phyloP scores from a whole-genome alignment of 2,888 invertebrate genomes.

The Chrysolina oricalcia region DNA sequence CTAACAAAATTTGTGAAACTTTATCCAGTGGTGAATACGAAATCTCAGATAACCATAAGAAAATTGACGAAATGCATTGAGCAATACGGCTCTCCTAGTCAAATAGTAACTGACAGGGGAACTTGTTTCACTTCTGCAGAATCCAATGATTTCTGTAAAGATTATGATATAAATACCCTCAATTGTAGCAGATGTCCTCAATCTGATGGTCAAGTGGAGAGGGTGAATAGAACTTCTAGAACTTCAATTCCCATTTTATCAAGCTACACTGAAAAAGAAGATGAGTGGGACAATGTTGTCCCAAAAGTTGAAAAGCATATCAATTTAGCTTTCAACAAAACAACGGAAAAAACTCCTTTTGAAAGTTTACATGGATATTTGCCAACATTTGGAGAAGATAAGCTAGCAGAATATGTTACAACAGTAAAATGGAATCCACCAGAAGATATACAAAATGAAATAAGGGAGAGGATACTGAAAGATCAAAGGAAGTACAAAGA shows the following conservation, averaged over 20 bases:
- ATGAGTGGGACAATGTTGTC: slow-evolving; percentile 24
- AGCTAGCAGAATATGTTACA: no score
- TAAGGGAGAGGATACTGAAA: no score
- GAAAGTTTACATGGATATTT: neutral
- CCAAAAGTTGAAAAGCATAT: slow-evolving; percentile 11
- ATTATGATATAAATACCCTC: no score
- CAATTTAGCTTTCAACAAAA: neutral
- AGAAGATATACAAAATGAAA: slow-evolving; percentile 1
- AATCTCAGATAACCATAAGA: neutral
- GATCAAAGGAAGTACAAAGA: no score
- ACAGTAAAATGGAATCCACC: neutral
- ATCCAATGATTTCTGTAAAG: no score
- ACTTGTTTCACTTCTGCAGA: neutral
- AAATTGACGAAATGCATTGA: neutral
- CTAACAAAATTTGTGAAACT: neutral
- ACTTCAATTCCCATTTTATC: slow-evolving; percentile 14
- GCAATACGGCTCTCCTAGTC: neutral
- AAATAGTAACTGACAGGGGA: neutral
- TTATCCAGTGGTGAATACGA: neutral
- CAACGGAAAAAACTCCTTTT: neutral
- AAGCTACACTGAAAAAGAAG: slow-evolving; percentile 6
- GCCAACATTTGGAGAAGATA: neutral
- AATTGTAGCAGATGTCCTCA: slow-evolving; percentile 27
- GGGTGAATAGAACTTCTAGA: slow-evolving; percentile 29
- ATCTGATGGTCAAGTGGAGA: slow-evolving; percentile 28